A percentile compares a stretch with the other conserved stretches of the same genome.
Conservation (phyloP, 2,797 vertebrate genomes). For the Apodemus agrarius region DNA sequence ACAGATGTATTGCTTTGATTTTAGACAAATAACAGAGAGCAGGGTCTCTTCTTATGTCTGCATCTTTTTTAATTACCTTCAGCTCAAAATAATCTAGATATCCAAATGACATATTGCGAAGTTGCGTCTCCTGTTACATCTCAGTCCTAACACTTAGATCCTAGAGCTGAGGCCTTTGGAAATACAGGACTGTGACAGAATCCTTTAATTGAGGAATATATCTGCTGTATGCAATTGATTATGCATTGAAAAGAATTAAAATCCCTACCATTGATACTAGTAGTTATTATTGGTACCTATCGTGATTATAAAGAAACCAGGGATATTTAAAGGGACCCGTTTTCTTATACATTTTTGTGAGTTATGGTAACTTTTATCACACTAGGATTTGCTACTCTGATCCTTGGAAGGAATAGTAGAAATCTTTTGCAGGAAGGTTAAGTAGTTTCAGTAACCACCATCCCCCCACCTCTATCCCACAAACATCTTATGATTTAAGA, state of each 20-base stretch:
- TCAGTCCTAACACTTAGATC: not conserved
- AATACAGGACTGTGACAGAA: not conserved
- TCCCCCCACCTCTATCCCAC: not conserved
- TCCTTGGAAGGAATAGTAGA: not conserved
- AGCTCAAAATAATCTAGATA: not conserved
- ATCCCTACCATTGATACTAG: not conserved
- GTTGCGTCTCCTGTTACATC: not conserved
- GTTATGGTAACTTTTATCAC: slow-evolving; percentile 26
- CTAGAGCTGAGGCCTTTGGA: not conserved
- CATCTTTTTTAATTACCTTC: not conserved
- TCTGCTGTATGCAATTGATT: not conserved
- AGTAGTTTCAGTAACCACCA: not conserved
- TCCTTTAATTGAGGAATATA: not conserved
- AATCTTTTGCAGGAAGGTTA: not conserved
- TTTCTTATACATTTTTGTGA: not conserved
- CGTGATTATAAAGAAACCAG: not conserved
- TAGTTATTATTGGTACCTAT: not conserved
- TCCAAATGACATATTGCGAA: not conserved
- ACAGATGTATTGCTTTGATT: not conserved
- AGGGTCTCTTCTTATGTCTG: not conserved
- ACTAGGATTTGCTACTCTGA: not conserved
- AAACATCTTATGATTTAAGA: not conserved
- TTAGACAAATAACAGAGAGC: not conserved
- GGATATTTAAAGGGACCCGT: not conserved
- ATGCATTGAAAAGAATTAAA: not conserved